These are phyloP conservation scores for Tolmerus cingulatus DNA, from an alignment of 2,888 invertebrate species.

Conservation along the genomic window DNA sequence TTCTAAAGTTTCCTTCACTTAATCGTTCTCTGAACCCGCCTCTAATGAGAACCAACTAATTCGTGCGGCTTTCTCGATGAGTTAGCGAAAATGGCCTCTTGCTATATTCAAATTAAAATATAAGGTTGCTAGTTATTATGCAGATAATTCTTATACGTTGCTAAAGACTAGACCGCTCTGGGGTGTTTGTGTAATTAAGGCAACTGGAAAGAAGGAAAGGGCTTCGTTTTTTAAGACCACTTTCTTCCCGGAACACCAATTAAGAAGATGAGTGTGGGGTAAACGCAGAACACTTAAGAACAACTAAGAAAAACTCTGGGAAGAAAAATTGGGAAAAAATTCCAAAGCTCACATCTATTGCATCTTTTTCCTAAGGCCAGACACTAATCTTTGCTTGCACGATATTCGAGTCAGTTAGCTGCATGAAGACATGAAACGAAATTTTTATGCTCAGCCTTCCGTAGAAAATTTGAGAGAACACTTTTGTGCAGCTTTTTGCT, in stretches of 20 bases:
- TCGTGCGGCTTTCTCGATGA: background rate
- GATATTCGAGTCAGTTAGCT: conserved; percentile 10
- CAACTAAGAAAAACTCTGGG: background rate
- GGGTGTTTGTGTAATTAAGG: background rate
- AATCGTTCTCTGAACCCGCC: background rate
- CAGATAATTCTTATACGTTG: background rate
- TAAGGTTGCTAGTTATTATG: background rate
- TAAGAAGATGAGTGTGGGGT: background rate
- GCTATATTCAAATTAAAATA: background rate
- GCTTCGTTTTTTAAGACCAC: background rate
- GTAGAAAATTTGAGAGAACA: conserved; percentile 32
- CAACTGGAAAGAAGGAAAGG: background rate
- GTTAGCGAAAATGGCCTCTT: background rate
- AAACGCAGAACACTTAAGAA: background rate
- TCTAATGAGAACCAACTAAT: background rate
- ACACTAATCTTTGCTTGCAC: conserved; percentile 7
- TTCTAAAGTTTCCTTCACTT: background rate
- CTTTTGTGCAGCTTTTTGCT: conserved; percentile 8
- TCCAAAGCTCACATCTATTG: background rate
- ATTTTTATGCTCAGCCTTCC: conserved; percentile 46
- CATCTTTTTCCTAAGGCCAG: background rate
- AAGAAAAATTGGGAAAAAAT: background rate
- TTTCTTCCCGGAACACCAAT: background rate
- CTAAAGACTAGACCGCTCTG: background rate
- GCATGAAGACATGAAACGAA: conserved; percentile 31